A percentile compares a stretch with the other conserved stretches of the same genome.
Evolutionary conservation across 2,888 invertebrate species (phyloP).

Genomic region (Hesperia comma): DNA sequence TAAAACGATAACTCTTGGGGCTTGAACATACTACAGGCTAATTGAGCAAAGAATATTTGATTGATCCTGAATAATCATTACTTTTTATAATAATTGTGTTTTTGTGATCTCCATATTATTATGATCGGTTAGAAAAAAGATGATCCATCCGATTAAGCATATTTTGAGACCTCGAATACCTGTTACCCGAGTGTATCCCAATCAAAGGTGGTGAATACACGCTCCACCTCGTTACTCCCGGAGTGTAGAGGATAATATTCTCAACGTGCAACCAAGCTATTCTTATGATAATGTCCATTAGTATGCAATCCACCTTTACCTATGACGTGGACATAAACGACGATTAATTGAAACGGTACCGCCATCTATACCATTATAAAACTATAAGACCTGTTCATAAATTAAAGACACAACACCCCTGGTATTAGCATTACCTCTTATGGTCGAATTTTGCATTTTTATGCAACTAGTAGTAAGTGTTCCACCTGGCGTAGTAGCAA

Average conservation of each 20-base stretch:
- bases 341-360: constrained; percentile 32
- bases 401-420: neutral
- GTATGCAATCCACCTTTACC: constrained; percentile 26
- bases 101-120: too few relatives aligned
- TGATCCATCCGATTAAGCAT: too few relatives aligned
- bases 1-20: too few relatives aligned
- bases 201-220: too few relatives aligned
- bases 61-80: too few relatives aligned
- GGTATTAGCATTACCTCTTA: neutral
- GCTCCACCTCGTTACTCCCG: neutral
- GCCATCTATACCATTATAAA: constrained; percentile 21
- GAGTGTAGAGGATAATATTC: constrained; percentile 14
- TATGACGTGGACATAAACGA: constrained; percentile 17
- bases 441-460: neutral
- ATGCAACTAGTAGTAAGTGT: neutral
- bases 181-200: too few relatives aligned
- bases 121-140: too few relatives aligned
- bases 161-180: too few relatives aligned
- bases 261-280: constrained; percentile 21
- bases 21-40: too few relatives aligned
- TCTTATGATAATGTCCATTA: constrained; percentile 29
- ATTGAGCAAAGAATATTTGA: too few relatives aligned
- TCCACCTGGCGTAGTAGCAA: too few relatives aligned
- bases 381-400: neutral
- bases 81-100: too few relatives aligned